phyloP scores from a whole-genome alignment of 2,888 invertebrate species.

The Agriotes lineatus region DNA sequence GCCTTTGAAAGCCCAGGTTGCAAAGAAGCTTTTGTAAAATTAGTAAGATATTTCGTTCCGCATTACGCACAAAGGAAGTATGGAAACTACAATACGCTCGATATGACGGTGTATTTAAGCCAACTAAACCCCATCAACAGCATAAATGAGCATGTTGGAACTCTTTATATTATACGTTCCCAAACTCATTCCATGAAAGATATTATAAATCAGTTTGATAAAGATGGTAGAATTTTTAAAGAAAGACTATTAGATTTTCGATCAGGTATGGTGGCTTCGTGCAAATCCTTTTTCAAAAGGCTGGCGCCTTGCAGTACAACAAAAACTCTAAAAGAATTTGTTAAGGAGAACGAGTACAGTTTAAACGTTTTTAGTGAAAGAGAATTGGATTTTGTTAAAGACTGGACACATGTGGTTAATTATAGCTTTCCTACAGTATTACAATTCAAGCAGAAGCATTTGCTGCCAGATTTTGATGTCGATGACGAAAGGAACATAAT shows the following conservation, averaged over 20 bases:
- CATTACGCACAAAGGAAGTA: slow-evolving; percentile 26
- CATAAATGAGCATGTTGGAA: slow-evolving; percentile 34
- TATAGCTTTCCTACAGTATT: neutral
- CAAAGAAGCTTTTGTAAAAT: slow-evolving; percentile 8
- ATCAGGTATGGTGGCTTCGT: slow-evolving; percentile 17
- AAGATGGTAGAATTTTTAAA: slow-evolving; percentile 3
- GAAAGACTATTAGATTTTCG: slow-evolving; percentile 21
- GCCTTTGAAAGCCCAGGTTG: slow-evolving; percentile 43
- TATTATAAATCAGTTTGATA: slow-evolving; percentile 9
- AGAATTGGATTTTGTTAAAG: slow-evolving; percentile 32
- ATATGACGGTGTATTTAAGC: slow-evolving; percentile 38
- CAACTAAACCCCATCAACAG: slow-evolving; percentile 30
- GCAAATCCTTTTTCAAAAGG: slow-evolving; percentile 1
- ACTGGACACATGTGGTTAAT: slow-evolving; percentile 16
- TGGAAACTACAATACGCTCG: slow-evolving; percentile 33
- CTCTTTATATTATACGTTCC: slow-evolving; percentile 20
- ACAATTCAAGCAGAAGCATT: slow-evolving; percentile 5
- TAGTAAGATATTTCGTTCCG: slow-evolving; percentile 19
- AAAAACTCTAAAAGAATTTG: neutral
- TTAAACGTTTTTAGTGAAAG: slow-evolving; percentile 37
- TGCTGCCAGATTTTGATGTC: slow-evolving; percentile 22
- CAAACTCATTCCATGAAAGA: slow-evolving; percentile 21
- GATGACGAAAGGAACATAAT: slow-evolving; percentile 21
- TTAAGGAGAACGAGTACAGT: slow-evolving; percentile 22
- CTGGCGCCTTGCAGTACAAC: neutral